Percentiles rank a stretch among this genome's conserved stretches.
These are phyloP conservation scores for Cassiopea andromeda DNA, from an alignment of 30 jellyfish, hydroid and myxozoan genomes.

Conservation along the genomic window DNA sequence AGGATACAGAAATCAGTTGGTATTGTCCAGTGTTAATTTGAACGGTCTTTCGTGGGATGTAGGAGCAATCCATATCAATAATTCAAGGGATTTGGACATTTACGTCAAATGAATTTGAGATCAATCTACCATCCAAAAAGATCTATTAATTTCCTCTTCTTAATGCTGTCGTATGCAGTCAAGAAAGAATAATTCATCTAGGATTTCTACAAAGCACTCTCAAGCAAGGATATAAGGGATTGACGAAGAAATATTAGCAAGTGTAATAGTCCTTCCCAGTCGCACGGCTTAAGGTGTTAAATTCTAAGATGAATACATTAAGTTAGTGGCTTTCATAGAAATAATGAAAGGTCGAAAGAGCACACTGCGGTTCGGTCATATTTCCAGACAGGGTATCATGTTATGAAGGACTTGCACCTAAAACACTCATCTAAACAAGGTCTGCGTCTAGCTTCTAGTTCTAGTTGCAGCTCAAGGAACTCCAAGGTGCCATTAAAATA, in stretches of 20 bases:
- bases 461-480: no score
- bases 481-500: no score
- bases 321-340: conserved; percentile 31
- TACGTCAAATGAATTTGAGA: conserved; percentile 40
- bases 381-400: conserved; percentile 35
- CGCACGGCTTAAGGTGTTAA: conserved; percentile 31
- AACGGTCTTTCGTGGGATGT: conserved; percentile 11
- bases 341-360: conserved; percentile 31
- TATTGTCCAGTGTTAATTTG: conserved; percentile 13
- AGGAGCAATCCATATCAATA: conserved; percentile 7
- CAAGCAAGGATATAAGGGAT: background rate
- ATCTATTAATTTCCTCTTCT: conserved; percentile 31
- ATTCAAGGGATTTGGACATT: conserved; percentile 23
- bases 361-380: conserved; percentile 5
- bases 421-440: background rate
- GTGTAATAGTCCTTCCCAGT: conserved; percentile 8
- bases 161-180: conserved; percentile 13
- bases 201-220: conserved; percentile 18
- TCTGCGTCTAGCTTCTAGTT: no score
- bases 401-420: background rate
- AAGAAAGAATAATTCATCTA: conserved; percentile 1
- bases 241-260: conserved; percentile 3
- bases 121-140: conserved; percentile 39
- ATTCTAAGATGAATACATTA: conserved; percentile 47
- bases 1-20: background rate